Conservation (phyloP, 2,797 vertebrate species). For the Coranthus polyacanthus region DNA sequence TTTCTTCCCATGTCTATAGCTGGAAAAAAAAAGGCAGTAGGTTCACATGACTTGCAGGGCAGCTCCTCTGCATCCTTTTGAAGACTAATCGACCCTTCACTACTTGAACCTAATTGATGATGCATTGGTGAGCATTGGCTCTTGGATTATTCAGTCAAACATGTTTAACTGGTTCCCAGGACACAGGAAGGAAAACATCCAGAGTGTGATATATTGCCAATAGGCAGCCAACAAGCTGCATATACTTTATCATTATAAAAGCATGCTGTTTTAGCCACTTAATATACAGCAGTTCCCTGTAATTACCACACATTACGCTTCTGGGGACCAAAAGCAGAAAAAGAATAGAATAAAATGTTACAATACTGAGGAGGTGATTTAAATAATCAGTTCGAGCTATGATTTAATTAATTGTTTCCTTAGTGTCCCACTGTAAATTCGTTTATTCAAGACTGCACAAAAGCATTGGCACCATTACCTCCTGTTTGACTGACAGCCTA, state of each 20-base stretch:
- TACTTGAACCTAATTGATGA: conserved; percentile 71
- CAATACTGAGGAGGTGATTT: not conserved
- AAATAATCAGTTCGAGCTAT: conserved; percentile 6
- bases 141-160: conserved; percentile 66
- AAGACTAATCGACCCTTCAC: conserved; percentile 70
- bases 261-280: not conserved
- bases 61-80: conserved; percentile 49
- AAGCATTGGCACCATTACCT: conserved; percentile 2
- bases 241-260: conserved; percentile 15
- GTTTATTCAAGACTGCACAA: conserved; percentile 21
- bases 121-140: conserved; percentile 54
- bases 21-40: conserved; percentile 21
- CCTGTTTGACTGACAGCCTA: conserved; percentile 61
- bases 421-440: not conserved
- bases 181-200: conserved; percentile 44
- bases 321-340: not conserved
- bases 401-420: conserved; percentile 5
- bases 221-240: conserved; percentile 4
- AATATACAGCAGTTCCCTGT: not conserved
- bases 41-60: conserved; percentile 49
- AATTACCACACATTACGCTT: not conserved
- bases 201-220: conserved; percentile 16
- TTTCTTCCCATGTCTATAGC: conserved; percentile 36
- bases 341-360: conserved; percentile 7
- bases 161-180: conserved; percentile 65